Evolutionary conservation across 2,888 invertebrate genomes (phyloP), one percentile per base, ranked within the genome.

Genomic region (Esperia sulphurella): DNA sequence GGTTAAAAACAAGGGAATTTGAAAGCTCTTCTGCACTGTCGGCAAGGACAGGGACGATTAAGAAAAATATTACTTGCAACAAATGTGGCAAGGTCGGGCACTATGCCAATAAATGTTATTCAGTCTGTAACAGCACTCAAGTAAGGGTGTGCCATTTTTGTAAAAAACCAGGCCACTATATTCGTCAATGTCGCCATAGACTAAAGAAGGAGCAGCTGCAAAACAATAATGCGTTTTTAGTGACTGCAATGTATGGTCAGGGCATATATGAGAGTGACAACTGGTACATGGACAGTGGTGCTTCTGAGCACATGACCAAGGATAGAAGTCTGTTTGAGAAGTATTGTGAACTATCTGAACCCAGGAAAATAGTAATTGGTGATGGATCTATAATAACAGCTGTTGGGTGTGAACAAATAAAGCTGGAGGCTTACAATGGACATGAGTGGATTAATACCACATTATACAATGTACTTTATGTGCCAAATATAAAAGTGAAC

Each of bases 1-100:
- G 59, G 14, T 4, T 61, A 0, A 62, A 62, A n/a, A 8, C 14
- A 7, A 41, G 29, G 14, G 10, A 8, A 13, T 14, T 14, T 8
- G 46, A 41, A 1, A 29, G 10, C 12, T n/a, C n/a, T n/a, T 3
- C 13, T 10, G 30, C 43, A 30, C 3, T 31, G 8, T 44, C 7
- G 14, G 21, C 2, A 37, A 33, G 10, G 14, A 21, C 6, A 3
- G 4, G 6, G 37, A n/a, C 31, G 14, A 21, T 8, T 3, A 44
- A 44, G 14, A n/a, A 37, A 37, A 10, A 21, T 6, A n/a, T 8
- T 10, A 44, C 35, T 10, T 44, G 44, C n/a, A 35, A 14, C 31
- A 35, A 37, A 21, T 44, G 44, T 35, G 37, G 37, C 8, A 14
- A 12, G 1, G 2, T 12, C 14, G 43, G 43, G 31, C 43, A 43